Evolutionary conservation across 2,113 vertebrate genomes (phyloP), one percentile per base, ranked within the genome.

Genomic region (Monopterus albus): DNA sequence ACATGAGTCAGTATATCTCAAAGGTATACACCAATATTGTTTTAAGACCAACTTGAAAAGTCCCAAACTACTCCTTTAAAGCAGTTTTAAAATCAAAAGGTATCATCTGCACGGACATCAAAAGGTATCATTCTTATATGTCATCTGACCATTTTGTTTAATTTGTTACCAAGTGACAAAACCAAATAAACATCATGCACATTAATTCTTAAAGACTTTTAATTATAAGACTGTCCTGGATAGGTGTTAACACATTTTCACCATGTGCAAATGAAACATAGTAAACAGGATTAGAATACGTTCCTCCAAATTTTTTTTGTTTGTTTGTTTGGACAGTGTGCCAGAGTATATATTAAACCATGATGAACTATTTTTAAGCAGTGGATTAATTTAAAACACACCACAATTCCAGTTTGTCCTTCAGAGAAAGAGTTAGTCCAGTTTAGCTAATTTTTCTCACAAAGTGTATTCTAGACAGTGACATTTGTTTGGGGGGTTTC

Each of bases 211-310:
- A 64, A 58, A 74, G 31, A 46, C n/a, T 83, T 79, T 87, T 63
- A 81, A 74, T 85, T 46, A 33, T 25, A 63, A 58, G 43, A 25
- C 63, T 72, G 45, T 72, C 14, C 43, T 28, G 42, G 35, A 56
- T 70, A 42, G 21, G 49, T 76, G 42, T 73, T 45, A 64, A 72
- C 75, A 61, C 72, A 45, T 56, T 85, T 87, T 84, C n/a, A 81
- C 42, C 38, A 64, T 65, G 84, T 91, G 81, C 85, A 93, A 90
- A 92, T 81, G n/a, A 74, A 75, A 83, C 65, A 78, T 77, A 84
- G 71, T 76, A 85, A 89, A 89, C 80, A 20, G 46, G 31, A n/a
- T 62, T 36, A 40, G 8, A 75, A 53, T 26, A 59, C 20, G 35
- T 26, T 49, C 36, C 45, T 50, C 39, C 20, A 6, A 23, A n/a